Conservation (phyloP, 2,888 invertebrate species). For the Ctena decussata region DNA sequence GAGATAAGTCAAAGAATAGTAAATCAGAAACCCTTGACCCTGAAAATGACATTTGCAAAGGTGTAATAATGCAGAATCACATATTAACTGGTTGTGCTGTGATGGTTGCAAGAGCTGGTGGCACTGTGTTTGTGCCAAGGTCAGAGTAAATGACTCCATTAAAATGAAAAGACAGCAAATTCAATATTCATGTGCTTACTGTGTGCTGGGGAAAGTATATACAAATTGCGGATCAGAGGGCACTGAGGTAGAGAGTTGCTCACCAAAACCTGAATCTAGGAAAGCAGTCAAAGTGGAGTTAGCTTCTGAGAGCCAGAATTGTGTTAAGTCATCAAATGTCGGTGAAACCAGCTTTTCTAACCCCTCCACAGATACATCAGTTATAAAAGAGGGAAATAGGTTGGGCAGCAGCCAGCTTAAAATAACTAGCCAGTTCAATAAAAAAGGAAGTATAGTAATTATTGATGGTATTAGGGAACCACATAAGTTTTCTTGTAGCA, state of each 20-base stretch:
- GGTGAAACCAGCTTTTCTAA: too few species aligned
- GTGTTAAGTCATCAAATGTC: too few species aligned
- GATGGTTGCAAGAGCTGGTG: not conserved
- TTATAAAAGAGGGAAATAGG: too few species aligned
- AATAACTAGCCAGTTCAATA: too few species aligned
- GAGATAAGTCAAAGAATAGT: not conserved
- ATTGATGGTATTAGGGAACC: conserved; percentile 13
- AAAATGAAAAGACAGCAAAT: not conserved
- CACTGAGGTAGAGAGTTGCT: too few species aligned
- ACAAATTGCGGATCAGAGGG: not conserved
- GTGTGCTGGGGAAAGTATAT: not conserved
- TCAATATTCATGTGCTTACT: not conserved
- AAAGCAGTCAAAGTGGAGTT: too few species aligned
- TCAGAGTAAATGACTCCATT: not conserved
- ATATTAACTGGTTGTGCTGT: not conserved
- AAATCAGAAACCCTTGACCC: not conserved
- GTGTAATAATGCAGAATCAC: not conserved
- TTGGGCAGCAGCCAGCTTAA: too few species aligned
- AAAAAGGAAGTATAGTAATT: not conserved
- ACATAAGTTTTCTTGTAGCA: not conserved
- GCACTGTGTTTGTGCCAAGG: not conserved
- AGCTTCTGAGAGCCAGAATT: too few species aligned
- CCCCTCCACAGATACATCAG: too few species aligned
- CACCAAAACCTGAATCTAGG: too few species aligned
- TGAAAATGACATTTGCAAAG: not conserved